phyloP scores from a whole-genome alignment of 2,797 vertebrate species.

The Microtus agrestis region DNA sequence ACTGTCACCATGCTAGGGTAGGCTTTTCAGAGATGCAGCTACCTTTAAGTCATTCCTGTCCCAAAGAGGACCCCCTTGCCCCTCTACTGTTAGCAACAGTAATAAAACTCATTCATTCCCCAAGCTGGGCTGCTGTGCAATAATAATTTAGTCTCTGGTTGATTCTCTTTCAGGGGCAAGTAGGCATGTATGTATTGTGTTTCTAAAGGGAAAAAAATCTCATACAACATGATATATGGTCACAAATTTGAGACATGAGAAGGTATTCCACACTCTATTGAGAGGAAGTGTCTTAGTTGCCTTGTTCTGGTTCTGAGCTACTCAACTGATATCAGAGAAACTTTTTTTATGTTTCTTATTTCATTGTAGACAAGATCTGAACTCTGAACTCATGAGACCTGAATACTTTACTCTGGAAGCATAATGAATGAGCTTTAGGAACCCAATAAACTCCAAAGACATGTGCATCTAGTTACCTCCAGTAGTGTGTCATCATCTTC shows the following conservation, averaged over 20 bases:
- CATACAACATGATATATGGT: background rate
- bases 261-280: background rate
- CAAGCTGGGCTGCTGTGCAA: background rate
- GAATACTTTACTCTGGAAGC: background rate
- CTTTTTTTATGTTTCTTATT: background rate
- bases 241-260: background rate
- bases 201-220: background rate
- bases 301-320: no score
- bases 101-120: background rate
- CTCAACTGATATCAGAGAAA: no score
- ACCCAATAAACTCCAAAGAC: no score
- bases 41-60: background rate
- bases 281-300: background rate
- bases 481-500: accelerated
- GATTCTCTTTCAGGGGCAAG: background rate
- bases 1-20: background rate
- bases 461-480: no score
- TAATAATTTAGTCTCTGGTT: background rate
- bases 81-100: background rate
- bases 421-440: background rate
- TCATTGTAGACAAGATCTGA: background rate
- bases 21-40: background rate
- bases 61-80: no score
- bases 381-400: background rate
- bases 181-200: background rate